phyloP scores from a whole-genome alignment of 2,797 vertebrate species.

The Oophaga sylvatica region DNA sequence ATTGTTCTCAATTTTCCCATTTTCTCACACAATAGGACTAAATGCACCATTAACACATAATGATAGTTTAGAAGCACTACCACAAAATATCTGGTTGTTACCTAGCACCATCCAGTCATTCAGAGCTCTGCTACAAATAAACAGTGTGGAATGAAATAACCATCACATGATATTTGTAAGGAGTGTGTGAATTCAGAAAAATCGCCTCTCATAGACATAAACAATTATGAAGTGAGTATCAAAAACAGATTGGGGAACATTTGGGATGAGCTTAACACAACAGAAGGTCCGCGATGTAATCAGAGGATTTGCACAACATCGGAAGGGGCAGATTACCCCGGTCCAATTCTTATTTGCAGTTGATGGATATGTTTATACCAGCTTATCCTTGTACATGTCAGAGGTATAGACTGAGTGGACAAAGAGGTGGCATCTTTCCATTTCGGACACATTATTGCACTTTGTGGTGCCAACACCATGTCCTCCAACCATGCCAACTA shows the following conservation, averaged over 20 bases:
- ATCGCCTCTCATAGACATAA: background rate
- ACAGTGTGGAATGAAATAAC: background rate
- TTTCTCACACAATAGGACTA: slow-evolving; percentile 47
- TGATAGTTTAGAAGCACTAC: slow-evolving; percentile 46
- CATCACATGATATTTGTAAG: background rate
- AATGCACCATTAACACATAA: slow-evolving; percentile 51
- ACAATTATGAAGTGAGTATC: background rate
- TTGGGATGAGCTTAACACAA: slow-evolving; percentile 23
- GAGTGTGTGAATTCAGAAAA: background rate
- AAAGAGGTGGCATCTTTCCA: background rate
- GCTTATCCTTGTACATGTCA: background rate
- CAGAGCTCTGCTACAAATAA: background rate
- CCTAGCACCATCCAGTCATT: background rate
- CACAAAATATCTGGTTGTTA: background rate
- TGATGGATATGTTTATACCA: background rate
- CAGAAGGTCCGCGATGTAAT: slow-evolving; percentile 23
- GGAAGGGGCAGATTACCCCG: slow-evolving; percentile 7
- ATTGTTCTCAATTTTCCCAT: slow-evolving; percentile 56
- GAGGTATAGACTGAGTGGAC: background rate
- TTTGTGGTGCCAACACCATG: background rate
- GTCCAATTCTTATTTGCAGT: background rate
- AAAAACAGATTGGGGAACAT: slow-evolving; percentile 35
- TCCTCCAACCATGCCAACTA: background rate
- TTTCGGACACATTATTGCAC: background rate
- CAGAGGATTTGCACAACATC: slow-evolving; percentile 13